Evolutionary conservation across 2,888 invertebrate species (phyloP).

Genomic region (Silvanus unidentatus): DNA sequence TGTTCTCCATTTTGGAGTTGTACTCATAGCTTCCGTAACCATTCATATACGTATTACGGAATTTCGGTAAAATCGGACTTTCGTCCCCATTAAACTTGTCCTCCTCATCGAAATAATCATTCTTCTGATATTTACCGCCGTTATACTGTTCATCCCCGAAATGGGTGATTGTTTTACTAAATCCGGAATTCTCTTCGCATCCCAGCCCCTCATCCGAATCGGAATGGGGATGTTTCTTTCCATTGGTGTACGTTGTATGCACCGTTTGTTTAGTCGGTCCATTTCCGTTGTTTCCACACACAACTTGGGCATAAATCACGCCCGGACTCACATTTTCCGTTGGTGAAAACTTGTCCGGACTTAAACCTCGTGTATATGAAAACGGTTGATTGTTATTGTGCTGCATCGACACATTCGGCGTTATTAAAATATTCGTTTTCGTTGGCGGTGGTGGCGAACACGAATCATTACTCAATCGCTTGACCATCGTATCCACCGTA

Average conservation of each 20-base stretch:
- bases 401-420: constrained; percentile 55
- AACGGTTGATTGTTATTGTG: constrained; percentile 74
- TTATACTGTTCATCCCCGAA: constrained; percentile 46
- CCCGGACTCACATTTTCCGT: constrained; percentile 40
- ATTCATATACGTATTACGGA: constrained; percentile 49
- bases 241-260: constrained; percentile 48
- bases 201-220: constrained; percentile 80
- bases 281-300: constrained; percentile 46
- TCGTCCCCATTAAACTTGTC: constrained; percentile 47
- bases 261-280: constrained; percentile 47
- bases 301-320: constrained; percentile 73
- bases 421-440: constrained; percentile 52
- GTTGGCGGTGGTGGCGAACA: constrained; percentile 60
- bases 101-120: constrained; percentile 46
- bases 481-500: constrained; percentile 72
- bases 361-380: constrained; percentile 64
- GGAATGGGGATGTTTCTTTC: constrained; percentile 53
- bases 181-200: constrained; percentile 55
- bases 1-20: constrained; percentile 35
- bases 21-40: constrained; percentile 51
- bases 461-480: constrained; percentile 66
- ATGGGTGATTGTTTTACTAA: constrained; percentile 36
- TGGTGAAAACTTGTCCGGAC: constrained; percentile 40
- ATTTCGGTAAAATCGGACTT: constrained; percentile 56
- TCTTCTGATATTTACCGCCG: constrained; percentile 32